A percentile compares a stretch with the other conserved stretches of the same genome.
Conservation (phyloP, 2,888 invertebrate genomes). For the Yponomeuta malinellus region DNA sequence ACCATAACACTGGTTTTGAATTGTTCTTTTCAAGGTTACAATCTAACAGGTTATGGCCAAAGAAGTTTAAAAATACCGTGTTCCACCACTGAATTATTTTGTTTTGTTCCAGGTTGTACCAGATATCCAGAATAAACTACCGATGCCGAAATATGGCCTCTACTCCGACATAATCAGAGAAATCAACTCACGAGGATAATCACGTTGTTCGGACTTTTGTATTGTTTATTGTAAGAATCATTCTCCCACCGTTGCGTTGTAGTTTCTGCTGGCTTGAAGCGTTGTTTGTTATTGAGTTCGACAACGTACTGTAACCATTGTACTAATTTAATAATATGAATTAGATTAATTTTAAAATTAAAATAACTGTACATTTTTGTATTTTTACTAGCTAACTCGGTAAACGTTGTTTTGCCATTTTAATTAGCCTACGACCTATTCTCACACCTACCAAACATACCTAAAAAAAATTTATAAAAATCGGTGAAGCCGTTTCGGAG, state of each 20-base stretch:
- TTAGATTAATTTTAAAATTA: no score
- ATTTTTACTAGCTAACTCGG: no score
- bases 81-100: not conserved
- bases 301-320: not conserved
- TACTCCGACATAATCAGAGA: constrained; percentile 42
- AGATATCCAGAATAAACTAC: constrained; percentile 50
- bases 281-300: not conserved
- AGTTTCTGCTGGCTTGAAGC: not conserved
- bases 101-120: constrained; percentile 40
- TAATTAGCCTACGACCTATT: no score
- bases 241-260: not conserved
- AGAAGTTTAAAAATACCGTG: no score
- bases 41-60: no score
- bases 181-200: constrained; percentile 16
- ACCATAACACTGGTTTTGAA: no score
- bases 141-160: constrained; percentile 44
- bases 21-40: no score
- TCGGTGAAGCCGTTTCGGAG: no score
- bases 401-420: no score
- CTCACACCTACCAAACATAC: no score
- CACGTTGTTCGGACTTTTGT: not conserved
- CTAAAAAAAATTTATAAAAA: no score
- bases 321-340: not conserved
- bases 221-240: not conserved
- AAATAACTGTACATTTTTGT: no score